Percentiles rank a stretch among this genome's conserved stretches.
These are phyloP conservation scores for Cancer borealis DNA, from an alignment of 2,888 invertebrate species.

Conservation along the genomic window DNA sequence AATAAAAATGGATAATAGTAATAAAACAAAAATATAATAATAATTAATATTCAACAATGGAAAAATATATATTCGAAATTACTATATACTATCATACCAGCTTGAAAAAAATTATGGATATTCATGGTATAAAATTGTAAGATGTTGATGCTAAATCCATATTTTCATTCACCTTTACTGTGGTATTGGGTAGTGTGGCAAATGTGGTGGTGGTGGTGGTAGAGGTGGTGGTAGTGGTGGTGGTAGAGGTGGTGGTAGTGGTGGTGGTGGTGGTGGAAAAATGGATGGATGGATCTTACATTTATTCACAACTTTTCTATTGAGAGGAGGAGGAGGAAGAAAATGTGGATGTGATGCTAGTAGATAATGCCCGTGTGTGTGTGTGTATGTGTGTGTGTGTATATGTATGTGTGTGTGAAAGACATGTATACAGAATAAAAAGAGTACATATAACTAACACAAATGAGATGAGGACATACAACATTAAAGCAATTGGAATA, in stretches of 20 bases:
- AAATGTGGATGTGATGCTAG: neutral
- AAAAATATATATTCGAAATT: too few species aligned
- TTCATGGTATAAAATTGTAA: too few species aligned
- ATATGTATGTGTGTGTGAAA: neutral
- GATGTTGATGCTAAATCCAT: too few species aligned
- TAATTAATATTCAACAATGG: too few species aligned
- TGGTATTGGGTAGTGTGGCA: neutral
- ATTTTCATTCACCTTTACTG: too few species aligned
- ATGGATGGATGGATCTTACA: neutral
- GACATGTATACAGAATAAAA: neutral
- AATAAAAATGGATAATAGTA: neutral
- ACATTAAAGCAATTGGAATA: conserved; percentile 12
- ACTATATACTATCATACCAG: neutral
- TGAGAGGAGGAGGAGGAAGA: neutral
- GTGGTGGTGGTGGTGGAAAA: neutral
- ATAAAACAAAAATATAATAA: neutral
- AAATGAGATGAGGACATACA: neutral
- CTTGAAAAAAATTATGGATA: neutral
- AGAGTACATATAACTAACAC: neutral
- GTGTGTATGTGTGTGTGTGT: conserved; percentile 13
- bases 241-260: neutral
- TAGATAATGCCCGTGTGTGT: neutral
- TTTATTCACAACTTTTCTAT: neutral
- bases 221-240: neutral
- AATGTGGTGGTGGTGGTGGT: neutral